Evolutionary conservation across 2,797 vertebrate species (phyloP).

Genomic region (Sparus aurata): DNA sequence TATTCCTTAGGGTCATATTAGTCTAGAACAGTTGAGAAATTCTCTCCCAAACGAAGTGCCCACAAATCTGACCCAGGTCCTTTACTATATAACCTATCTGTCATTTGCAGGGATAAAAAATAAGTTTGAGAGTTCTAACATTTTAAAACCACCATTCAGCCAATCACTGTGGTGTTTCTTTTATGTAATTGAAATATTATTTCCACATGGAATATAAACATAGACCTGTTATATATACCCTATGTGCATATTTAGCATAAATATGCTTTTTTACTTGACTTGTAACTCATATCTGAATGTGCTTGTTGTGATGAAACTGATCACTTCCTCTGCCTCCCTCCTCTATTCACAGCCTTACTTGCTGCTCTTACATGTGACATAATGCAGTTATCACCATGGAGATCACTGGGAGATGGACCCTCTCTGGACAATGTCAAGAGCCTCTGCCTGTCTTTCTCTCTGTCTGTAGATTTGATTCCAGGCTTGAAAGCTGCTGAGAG

Average conservation of each 20-base stretch:
- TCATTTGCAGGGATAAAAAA: too few species aligned
- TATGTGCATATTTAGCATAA: neutral
- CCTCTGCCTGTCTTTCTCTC: slow-evolving; percentile 36
- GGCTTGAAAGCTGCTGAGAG: slow-evolving; percentile 65
- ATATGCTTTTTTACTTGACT: neutral
- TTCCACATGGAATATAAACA: neutral
- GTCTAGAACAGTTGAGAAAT: too few species aligned
- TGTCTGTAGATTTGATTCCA: slow-evolving; percentile 72
- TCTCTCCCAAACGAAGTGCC: too few species aligned
- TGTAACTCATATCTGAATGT: slow-evolving; percentile 15
- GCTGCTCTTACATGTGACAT: slow-evolving; percentile 72
- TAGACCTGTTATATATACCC: neutral
- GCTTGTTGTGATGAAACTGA: slow-evolving; percentile 43
- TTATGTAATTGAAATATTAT: neutral
- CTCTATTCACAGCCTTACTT: slow-evolving; percentile 19
- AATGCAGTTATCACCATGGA: slow-evolving; percentile 85
- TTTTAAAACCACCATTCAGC: neutral
- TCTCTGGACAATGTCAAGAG: slow-evolving; percentile 84
- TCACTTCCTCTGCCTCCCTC: slow-evolving; percentile 35
- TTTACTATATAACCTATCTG: too few species aligned
- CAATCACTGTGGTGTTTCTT: neutral
- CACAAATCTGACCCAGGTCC: too few species aligned
- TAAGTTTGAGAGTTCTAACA: neutral
- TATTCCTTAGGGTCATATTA: too few species aligned
- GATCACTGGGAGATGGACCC: slow-evolving; percentile 67